Base-by-base conservation (phyloP, 1,140 invertebrate species). In the Eulimnadia texana region DNA sequence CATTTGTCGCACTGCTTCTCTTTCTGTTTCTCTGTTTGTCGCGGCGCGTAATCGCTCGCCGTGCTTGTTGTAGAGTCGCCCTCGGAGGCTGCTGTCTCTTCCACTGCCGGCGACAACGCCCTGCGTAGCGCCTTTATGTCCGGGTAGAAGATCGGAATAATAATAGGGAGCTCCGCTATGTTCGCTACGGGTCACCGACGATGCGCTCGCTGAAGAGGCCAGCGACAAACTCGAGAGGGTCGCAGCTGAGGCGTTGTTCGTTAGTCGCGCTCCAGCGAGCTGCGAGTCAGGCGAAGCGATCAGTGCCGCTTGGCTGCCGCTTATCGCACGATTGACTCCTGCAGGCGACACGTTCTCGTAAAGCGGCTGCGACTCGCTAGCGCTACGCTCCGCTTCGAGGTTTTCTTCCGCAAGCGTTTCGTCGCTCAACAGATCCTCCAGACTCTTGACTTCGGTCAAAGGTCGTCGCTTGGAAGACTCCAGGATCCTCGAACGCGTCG, bases 101-200 rank as follows among this genome's bases (percentile, higher is more conserved):
- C 53, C 60, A 22, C 51, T 61, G n/a, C 16, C 22, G 16, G 23
- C n/a, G 13, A 19, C 3, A 42, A 9, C 19, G 28, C 10, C 55
- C 3, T 16, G 55, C 28, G 55, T 20, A 27, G 55, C 22, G 2
- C 20, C 10, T 33, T 27, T 2, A 16, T 27, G 25, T 3, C 64
- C 60, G 11, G 50, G 20, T 24, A 74, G 64, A n/a, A 90, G 72
- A 71, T 92, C 88, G 0, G 88, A 90, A 72, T 90, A 90, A 68
- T 92, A 91, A 69, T 91, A 90, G 0, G 88, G 88, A 16, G 86
- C 86, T 28, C 73, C 73, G 57, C 60, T 47, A 11, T 33, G 50
- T 33, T 64, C 51, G 52, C 64, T 63, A 33, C 58, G 54, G 33
- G 33, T 47, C 16, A 60, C 42, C 11, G 55, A 57, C 3, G 55